These are phyloP conservation scores for Ischnus inquisitorius DNA, from an alignment of 2,888 invertebrate species.

Conservation along the genomic window DNA sequence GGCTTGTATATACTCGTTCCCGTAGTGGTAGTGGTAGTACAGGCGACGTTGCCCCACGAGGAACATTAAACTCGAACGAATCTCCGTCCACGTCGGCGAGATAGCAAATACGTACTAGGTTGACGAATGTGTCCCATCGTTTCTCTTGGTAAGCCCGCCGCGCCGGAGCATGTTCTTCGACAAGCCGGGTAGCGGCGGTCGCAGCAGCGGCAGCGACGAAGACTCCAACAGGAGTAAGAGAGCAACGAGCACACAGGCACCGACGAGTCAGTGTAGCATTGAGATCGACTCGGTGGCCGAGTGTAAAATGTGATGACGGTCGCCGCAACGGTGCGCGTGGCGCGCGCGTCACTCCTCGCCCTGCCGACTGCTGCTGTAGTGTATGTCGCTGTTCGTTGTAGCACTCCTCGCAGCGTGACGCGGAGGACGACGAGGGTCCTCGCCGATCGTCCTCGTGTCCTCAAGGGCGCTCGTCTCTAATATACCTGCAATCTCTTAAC, in stretches of 20 bases:
- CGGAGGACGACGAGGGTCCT: constrained; percentile 53
- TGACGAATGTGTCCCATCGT: constrained; percentile 36
- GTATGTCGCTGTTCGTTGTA: constrained; percentile 19
- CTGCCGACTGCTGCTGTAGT: constrained; percentile 35
- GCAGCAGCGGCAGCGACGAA: constrained; percentile 6
- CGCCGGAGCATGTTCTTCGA: constrained; percentile 44
- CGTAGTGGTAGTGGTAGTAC: not conserved
- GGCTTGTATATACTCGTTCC: not conserved
- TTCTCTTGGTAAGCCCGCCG: not conserved
- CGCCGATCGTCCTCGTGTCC: constrained; percentile 56
- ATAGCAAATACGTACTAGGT: constrained; percentile 27
- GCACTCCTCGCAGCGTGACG: constrained; percentile 50
- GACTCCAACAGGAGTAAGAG: constrained; percentile 4
- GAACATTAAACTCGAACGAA: constrained; percentile 25
- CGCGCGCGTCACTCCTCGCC: constrained; percentile 62
- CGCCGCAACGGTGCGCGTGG: constrained; percentile 64
- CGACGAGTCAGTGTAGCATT: constrained; percentile 57
- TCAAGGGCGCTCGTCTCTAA: not conserved
- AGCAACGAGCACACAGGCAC: not conserved
- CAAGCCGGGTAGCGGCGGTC: constrained; percentile 1
- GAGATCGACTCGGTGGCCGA: constrained; percentile 73
- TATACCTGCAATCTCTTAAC: not conserved
- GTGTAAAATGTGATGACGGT: constrained; percentile 53
- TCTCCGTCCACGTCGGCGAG: constrained; percentile 20
- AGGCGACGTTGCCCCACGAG: constrained; percentile 22